These are phyloP conservation scores for Poecilus cupreus DNA, from an alignment of 2,888 invertebrate genomes.

Conservation along the genomic window DNA sequence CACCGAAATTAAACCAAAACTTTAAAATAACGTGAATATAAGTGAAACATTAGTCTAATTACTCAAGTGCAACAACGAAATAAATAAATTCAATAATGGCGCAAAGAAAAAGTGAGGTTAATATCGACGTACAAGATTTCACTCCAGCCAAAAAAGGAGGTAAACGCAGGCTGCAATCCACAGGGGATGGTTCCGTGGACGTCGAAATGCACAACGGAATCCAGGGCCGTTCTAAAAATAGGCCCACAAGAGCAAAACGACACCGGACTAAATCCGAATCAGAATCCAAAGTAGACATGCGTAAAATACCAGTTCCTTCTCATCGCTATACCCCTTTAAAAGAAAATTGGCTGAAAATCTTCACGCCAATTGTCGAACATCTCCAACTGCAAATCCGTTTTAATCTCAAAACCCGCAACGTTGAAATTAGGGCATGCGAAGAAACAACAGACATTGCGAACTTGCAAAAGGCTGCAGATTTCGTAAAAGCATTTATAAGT, in stretches of 20 bases:
- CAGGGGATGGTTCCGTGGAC: conserved; percentile 78
- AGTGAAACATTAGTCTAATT: neutral
- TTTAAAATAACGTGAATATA: conserved; percentile 9
- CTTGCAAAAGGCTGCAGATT: conserved; percentile 98
- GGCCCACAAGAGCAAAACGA: conserved; percentile 68
- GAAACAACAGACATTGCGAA: conserved; percentile 91
- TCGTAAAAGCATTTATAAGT: conserved; percentile 95
- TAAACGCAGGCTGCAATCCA: conserved; percentile 74
- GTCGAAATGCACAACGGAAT: conserved; percentile 81
- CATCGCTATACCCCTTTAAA: conserved; percentile 96
- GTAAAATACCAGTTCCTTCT: conserved; percentile 91
- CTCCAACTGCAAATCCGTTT: conserved; percentile 94
- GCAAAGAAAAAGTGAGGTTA: conserved; percentile 71
- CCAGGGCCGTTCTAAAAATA: conserved; percentile 73
- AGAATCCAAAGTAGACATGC: conserved; percentile 77
- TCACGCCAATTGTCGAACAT: conserved; percentile 96
- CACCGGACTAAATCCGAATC: conserved; percentile 67
- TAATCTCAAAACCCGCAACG: conserved; percentile 92
- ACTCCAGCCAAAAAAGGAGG: conserved; percentile 74
- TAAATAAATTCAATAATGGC: conserved; percentile 59
- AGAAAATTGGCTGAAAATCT: conserved; percentile 98
- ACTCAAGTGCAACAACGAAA: neutral
- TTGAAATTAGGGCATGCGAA: conserved; percentile 84
- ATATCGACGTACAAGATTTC: conserved; percentile 76
- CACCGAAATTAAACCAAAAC: conserved; percentile 12